Evolutionary conservation across 2,888 invertebrate genomes (phyloP).

Genomic region (Chaitophorus viminalis): DNA sequence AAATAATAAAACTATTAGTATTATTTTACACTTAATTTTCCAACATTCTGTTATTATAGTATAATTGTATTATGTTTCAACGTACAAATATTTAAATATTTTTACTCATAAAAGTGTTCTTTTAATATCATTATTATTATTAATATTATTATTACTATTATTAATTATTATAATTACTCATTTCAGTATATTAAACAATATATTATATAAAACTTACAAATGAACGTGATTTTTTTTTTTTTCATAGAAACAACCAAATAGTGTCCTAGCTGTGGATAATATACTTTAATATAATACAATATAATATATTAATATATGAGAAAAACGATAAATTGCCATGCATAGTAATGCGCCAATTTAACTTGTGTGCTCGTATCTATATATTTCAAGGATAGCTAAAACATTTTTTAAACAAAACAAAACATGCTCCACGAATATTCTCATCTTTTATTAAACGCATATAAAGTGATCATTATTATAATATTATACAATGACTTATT

Average conservation of each 20-base stretch:
- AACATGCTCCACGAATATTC: background rate
- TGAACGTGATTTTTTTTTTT: background rate
- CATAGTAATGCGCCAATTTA: background rate
- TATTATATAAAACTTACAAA: background rate
- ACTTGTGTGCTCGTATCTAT: background rate
- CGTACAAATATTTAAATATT: slow-evolving; percentile 5
- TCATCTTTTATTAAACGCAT: background rate
- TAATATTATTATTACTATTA: slow-evolving; percentile 1
- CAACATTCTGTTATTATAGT: slow-evolving; percentile 18
- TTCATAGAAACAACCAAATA: background rate
- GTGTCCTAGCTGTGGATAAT: too few species aligned
- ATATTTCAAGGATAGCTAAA: background rate
- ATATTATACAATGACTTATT: background rate
- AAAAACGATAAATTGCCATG: background rate
- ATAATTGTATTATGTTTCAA: background rate
- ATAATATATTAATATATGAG: background rate
- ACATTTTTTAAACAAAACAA: background rate
- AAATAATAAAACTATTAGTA: background rate
- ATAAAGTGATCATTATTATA: background rate
- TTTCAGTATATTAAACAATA: slow-evolving; percentile 14
- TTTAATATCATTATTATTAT: slow-evolving; percentile 38
- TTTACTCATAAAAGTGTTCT: background rate
- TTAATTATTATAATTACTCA: slow-evolving; percentile 11
- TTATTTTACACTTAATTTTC: background rate
- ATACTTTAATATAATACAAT: too few species aligned